phyloP scores from a whole-genome alignment of 2,113 vertebrate genomes.

The Agelaius phoeniceus region DNA sequence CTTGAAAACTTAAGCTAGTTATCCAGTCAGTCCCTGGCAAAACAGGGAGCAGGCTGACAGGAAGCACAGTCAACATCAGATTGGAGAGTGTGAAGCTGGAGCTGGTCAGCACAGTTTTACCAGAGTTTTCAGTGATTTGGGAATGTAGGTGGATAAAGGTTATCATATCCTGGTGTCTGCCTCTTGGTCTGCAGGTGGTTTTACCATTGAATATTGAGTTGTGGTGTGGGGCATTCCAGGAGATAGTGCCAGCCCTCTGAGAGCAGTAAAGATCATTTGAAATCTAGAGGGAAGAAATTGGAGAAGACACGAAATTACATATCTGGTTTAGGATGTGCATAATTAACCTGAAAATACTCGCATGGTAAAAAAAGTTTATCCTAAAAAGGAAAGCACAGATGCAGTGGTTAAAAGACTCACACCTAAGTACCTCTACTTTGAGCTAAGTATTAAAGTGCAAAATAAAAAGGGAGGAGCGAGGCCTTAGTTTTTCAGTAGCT shows the following conservation, averaged over 20 bases:
- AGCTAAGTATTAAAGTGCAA: neutral
- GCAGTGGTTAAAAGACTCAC: neutral
- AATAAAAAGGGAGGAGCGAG: neutral
- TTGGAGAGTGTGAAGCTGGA: rapidly evolving
- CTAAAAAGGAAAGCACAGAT: neutral
- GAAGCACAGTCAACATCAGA: neutral
- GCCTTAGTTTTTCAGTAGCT: neutral
- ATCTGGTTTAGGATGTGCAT: neutral
- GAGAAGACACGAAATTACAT: neutral
- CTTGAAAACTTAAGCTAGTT: neutral
- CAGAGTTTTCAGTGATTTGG: neutral
- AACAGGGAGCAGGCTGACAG: neutral
- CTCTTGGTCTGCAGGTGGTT: neutral
- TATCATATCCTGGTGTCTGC: rapidly evolving
- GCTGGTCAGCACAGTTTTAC: rapidly evolving
- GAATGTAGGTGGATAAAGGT: neutral
- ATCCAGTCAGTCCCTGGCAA: neutral
- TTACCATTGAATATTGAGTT: neutral
- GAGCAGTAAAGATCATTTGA: neutral
- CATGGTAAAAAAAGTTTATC: neutral
- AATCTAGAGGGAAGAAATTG: neutral
- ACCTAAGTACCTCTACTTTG: neutral
- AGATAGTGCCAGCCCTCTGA: neutral
- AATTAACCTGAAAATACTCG: neutral
- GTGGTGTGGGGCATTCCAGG: neutral